Percentiles rank a stretch among this genome's conserved stretches.
Evolutionary conservation across 2,888 invertebrate genomes (phyloP).

Genomic region (Sarcophaga variegata): DNA sequence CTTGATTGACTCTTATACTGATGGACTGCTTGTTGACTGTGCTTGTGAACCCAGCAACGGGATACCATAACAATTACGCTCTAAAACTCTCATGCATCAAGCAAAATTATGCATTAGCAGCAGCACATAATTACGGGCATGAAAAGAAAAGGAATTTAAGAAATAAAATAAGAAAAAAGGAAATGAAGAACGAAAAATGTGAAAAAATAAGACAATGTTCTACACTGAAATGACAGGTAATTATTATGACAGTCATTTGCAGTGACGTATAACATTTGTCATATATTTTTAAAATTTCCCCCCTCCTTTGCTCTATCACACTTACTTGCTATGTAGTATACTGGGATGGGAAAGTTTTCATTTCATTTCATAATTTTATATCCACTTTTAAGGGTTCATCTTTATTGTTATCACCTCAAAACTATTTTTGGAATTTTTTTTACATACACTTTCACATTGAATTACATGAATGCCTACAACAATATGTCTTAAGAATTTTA

Average conservation of each 20-base stretch:
- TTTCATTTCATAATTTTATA: conserved; percentile 36
- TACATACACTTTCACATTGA: conserved; percentile 1
- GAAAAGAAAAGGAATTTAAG: neutral
- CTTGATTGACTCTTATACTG: conserved; percentile 42
- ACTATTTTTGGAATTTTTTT: conserved; percentile 42
- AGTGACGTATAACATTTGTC: conserved; percentile 79
- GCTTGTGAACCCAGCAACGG: conserved; percentile 53
- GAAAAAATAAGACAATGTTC: conserved; percentile 48
- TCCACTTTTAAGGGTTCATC: conserved; percentile 45
- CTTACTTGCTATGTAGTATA: neutral
- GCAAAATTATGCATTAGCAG: conserved; percentile 31
- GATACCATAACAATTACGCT: conserved; percentile 37
- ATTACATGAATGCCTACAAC: conserved; percentile 53
- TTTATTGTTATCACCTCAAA: neutral
- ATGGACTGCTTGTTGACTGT: neutral
- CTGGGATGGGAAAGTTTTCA: conserved; percentile 54
- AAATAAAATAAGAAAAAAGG: conserved; percentile 35
- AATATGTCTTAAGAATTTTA: neutral
- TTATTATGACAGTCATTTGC: conserved; percentile 73
- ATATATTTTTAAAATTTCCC: conserved; percentile 72
- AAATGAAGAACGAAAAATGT: conserved; percentile 40
- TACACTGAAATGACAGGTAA: conserved; percentile 66
- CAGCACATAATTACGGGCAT: conserved; percentile 35
- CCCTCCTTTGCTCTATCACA: neutral
- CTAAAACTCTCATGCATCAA: neutral